These are phyloP conservation scores for Drosophila macrospina DNA, from an alignment of 2,888 invertebrate genomes.

Conservation along the genomic window DNA sequence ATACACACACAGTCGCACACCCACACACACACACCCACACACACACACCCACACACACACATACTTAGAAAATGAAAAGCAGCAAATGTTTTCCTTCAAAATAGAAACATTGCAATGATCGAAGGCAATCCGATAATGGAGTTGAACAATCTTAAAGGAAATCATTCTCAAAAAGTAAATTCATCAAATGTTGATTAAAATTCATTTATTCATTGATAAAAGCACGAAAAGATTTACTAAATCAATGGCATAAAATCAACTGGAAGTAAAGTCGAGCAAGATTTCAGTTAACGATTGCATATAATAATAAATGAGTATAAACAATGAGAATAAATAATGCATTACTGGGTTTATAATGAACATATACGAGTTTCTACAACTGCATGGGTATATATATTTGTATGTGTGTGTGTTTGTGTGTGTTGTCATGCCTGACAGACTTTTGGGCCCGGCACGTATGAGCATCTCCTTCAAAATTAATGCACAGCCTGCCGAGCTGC, in stretches of 20 bases:
- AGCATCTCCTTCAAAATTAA: constrained; percentile 46
- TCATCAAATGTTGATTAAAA: neutral
- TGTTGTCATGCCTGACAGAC: constrained; percentile 28
- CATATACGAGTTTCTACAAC: constrained; percentile 29
- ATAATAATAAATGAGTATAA: constrained; percentile 1
- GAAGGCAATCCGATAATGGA: neutral
- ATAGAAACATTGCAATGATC: neutral
- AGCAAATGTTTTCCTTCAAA: too few species aligned
- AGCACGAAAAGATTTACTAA: too few species aligned
- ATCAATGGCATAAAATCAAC: too few species aligned
- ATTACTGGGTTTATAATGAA: constrained; percentile 35
- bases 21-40: neutral
- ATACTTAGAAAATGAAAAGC: neutral
- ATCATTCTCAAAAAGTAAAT: neutral
- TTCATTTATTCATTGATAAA: neutral
- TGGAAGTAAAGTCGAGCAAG: neutral
- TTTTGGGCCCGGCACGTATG: constrained; percentile 17
- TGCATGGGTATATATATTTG: constrained; percentile 3
- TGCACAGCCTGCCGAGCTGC: too few species aligned
- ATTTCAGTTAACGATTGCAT: too few species aligned
- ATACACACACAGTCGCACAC: neutral
- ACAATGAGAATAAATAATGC: constrained; percentile 31
- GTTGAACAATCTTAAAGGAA: neutral
- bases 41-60: constrained; percentile 14
- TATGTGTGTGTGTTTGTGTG: neutral